Percentiles rank a stretch among this genome's conserved stretches.
phyloP scores from a whole-genome alignment of 2,113 vertebrate species.

The Perognathus longimembris region DNA sequence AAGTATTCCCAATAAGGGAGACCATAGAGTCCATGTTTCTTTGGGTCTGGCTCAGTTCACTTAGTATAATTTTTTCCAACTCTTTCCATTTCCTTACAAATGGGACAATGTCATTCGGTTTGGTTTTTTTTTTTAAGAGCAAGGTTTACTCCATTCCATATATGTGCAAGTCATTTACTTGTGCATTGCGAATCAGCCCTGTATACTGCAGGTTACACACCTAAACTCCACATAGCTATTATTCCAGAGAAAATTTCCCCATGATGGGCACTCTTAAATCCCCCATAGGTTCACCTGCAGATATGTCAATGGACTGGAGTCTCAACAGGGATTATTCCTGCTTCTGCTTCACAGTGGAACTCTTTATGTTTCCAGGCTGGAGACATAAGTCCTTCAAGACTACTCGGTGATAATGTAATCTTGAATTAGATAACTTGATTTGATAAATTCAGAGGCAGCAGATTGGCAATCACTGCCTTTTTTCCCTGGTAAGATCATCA shows the following conservation, averaged over 20 bases:
- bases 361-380: slow-evolving; percentile 71
- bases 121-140: slow-evolving; percentile 66
- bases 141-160: slow-evolving; percentile 36
- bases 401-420: slow-evolving; percentile 78
- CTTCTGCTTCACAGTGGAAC: slow-evolving; percentile 66
- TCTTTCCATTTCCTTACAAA: too few relatives aligned
- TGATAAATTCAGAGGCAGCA: slow-evolving; percentile 67
- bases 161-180: slow-evolving; percentile 42
- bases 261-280: neutral
- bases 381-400: slow-evolving; percentile 69
- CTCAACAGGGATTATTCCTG: slow-evolving; percentile 58
- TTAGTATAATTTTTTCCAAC: too few relatives aligned
- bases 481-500: slow-evolving; percentile 50
- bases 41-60: too few relatives aligned
- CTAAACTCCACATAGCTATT: slow-evolving; percentile 40
- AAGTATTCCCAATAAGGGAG: too few relatives aligned
- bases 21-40: too few relatives aligned
- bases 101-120: too few relatives aligned
- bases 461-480: slow-evolving; percentile 67
- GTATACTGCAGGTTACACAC: neutral
- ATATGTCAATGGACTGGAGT: slow-evolving; percentile 68
- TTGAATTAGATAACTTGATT: slow-evolving; percentile 70
- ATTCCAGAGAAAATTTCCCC: slow-evolving; percentile 8
- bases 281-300: slow-evolving; percentile 44
- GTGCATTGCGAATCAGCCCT: slow-evolving; percentile 9